phyloP scores from a whole-genome alignment of 2,888 invertebrate species.

The Morinoia aosen region DNA sequence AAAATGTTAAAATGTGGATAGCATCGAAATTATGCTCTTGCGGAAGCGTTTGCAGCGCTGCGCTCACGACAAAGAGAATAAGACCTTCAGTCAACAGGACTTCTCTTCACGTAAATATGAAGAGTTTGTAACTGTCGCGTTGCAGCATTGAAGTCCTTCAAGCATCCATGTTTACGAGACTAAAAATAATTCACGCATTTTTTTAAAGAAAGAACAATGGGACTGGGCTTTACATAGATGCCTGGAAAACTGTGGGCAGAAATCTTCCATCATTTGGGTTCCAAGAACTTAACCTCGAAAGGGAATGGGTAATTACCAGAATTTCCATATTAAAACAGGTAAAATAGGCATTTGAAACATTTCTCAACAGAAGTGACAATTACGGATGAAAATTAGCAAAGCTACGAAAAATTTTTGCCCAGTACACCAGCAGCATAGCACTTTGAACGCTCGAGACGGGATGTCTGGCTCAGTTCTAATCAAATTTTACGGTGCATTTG shows the following conservation, averaged over 20 bases:
- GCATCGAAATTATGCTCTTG: neutral
- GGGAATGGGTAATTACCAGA: neutral
- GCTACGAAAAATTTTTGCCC: no score
- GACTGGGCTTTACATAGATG: neutral
- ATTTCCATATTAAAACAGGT: neutral
- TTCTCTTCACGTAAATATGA: neutral
- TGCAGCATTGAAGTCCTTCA: neutral
- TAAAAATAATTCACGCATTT: neutral
- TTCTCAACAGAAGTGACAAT: neutral
- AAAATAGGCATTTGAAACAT: neutral
- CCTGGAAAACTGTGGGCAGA: neutral
- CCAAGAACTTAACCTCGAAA: neutral
- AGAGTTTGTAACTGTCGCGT: neutral
- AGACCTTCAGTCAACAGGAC: slow-evolving; percentile 17
- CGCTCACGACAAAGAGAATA: slow-evolving; percentile 8
- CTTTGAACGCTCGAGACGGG: neutral
- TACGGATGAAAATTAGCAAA: neutral
- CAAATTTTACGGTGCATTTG: neutral
- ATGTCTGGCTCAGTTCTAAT: neutral
- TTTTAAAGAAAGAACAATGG: neutral
- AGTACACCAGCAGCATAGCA: no score
- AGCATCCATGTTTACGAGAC: neutral
- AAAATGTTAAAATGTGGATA: neutral
- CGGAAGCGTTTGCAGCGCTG: neutral
- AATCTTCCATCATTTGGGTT: neutral